Conservation (phyloP, 2,113 vertebrate species). For the Corvus cornix region DNA sequence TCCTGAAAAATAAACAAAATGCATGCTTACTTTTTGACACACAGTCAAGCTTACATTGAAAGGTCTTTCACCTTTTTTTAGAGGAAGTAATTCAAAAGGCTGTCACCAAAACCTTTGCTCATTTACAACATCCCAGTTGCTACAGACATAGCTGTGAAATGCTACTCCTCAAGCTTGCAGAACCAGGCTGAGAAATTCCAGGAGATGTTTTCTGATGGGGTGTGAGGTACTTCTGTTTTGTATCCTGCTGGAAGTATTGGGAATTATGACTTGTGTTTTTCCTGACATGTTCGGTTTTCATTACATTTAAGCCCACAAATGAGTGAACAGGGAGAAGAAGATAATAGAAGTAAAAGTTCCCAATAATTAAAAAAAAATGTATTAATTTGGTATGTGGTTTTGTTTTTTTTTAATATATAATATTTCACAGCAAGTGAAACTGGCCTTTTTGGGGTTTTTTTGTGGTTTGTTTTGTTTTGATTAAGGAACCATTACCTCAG, state of each 20-base stretch:
- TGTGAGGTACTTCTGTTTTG: not conserved
- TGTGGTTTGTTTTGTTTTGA: not conserved
- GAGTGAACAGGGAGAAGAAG: not conserved
- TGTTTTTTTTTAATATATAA: not conserved
- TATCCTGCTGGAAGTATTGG: not conserved
- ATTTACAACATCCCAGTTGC: not conserved
- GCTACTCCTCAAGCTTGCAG: not conserved
- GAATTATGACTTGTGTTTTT: not conserved
- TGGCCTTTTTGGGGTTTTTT: not conserved
- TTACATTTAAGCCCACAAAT: not conserved
- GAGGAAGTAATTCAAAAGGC: not conserved
- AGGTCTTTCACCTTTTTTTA: not conserved
- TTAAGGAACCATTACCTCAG: not conserved
- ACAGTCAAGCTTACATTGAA: not conserved
- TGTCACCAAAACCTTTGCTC: not conserved
- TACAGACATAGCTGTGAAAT: not conserved
- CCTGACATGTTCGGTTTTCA: not conserved
- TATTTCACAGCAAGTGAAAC: not conserved
- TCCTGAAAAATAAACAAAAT: not conserved
- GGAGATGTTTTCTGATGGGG: not conserved
- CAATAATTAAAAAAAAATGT: too few relatives aligned
- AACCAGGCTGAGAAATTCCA: not conserved
- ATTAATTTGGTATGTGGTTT: too few relatives aligned
- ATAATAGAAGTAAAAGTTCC: not conserved
- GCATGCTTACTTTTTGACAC: not conserved